Evolutionary conservation across 2,797 vertebrate genomes (phyloP).

Genomic region (Paguma larvata): DNA sequence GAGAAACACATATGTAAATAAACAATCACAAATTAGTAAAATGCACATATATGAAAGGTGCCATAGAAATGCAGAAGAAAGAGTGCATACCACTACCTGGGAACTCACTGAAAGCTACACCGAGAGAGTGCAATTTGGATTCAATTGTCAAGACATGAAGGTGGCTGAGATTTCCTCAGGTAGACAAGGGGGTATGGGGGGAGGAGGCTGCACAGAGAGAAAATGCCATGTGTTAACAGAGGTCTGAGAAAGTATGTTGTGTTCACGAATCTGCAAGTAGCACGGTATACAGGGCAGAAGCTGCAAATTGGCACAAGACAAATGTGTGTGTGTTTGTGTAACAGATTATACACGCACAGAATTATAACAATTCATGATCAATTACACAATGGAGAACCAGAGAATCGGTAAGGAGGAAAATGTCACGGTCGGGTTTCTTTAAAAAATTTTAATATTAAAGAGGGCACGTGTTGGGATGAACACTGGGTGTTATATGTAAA

Average conservation of each 20-base stretch:
- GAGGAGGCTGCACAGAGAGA: not conserved
- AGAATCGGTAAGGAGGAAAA: not conserved
- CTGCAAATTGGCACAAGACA: not conserved
- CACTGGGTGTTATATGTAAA: too few species aligned
- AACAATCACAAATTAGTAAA: not conserved
- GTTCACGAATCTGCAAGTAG: not conserved
- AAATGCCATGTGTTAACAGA: not conserved
- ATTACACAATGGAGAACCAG: not conserved
- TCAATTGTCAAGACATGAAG: not conserved
- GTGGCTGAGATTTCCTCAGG: not conserved
- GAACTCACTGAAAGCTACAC: not conserved
- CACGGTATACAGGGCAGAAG: not conserved
- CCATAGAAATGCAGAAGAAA: not conserved
- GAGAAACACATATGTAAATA: not conserved
- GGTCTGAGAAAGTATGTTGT: not conserved
- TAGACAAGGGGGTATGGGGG: fast-evolving
- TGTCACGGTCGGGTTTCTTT: not conserved
- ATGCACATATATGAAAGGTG: not conserved
- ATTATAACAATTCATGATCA: not conserved
- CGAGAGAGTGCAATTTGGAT: not conserved
- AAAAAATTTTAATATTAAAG: too few species aligned
- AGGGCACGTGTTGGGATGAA: too few species aligned
- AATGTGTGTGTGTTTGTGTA: not conserved
- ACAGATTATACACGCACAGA: not conserved
- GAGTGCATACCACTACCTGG: not conserved